Evolutionary conservation across 2,113 vertebrate genomes (phyloP).

Genomic region (Anseranas semipalmata): DNA sequence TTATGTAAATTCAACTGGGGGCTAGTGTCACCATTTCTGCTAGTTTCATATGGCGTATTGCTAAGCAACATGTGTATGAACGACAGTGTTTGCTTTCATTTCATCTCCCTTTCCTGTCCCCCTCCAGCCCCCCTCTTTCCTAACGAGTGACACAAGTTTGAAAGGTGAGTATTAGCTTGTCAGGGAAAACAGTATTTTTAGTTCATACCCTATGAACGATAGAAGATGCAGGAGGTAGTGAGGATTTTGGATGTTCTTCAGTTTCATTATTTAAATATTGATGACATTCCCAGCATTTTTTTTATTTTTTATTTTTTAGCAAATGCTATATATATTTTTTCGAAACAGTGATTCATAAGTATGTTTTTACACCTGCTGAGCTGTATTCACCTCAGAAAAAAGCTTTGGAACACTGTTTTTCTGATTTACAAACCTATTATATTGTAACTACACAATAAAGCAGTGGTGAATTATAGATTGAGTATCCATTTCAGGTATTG

Average conservation of each 20-base stretch:
- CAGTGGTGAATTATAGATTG: neutral
- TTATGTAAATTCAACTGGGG: neutral
- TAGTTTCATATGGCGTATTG: slow-evolving; percentile 16
- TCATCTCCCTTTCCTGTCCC: neutral
- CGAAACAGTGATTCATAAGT: neutral
- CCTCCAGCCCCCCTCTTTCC: neutral
- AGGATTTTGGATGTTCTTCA: neutral
- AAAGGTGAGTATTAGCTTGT: slow-evolving; percentile 49
- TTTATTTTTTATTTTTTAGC: neutral
- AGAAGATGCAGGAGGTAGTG: neutral
- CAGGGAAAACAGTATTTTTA: slow-evolving; percentile 47
- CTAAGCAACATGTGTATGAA: slow-evolving; percentile 44
- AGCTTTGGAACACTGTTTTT: neutral
- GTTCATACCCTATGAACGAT: neutral
- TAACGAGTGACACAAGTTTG: slow-evolving; percentile 16
- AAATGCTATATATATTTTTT: neutral
- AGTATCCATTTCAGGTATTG: neutral
- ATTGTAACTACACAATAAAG: neutral
- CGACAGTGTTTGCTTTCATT: slow-evolving; percentile 9
- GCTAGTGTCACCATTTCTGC: neutral
- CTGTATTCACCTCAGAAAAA: neutral
- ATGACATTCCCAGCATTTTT: neutral
- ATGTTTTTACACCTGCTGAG: neutral
- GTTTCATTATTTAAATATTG: neutral
- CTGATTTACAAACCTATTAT: neutral